These are phyloP conservation scores for Drosophila equinoxialis DNA, from an alignment of 1,140 invertebrate genomes.

Conservation along the genomic window DNA sequence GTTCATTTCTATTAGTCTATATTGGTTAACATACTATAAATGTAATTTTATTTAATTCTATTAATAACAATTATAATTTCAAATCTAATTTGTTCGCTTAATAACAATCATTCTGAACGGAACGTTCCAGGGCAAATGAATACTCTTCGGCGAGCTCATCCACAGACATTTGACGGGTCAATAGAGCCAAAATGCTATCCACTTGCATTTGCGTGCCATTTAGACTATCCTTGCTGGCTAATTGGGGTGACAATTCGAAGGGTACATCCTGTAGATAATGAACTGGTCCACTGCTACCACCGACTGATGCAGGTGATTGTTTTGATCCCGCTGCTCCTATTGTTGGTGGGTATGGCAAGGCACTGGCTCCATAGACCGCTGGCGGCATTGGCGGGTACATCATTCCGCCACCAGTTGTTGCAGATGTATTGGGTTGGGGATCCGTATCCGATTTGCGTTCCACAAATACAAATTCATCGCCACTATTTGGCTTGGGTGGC, in stretches of 20 bases:
- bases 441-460: slow-evolving; percentile 59
- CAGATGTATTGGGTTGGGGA: slow-evolving; percentile 13
- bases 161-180: slow-evolving; percentile 75
- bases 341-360: slow-evolving; percentile 62
- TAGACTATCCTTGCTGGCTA: slow-evolving; percentile 54
- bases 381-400: slow-evolving; percentile 75
- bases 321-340: not conserved
- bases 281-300: slow-evolving; percentile 32
- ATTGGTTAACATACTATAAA: slow-evolving; percentile 26
- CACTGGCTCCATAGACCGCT: slow-evolving; percentile 33
- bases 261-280: slow-evolving; percentile 78
- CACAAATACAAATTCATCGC: slow-evolving; percentile 78
- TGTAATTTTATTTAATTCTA: slow-evolving; percentile 6
- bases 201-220: slow-evolving; percentile 68
- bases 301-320: not conserved
- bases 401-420: slow-evolving; percentile 13
- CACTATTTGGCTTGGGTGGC: slow-evolving; percentile 31
- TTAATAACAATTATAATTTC: not conserved
- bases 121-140: slow-evolving; percentile 72
- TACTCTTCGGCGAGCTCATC: slow-evolving; percentile 69
- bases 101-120: slow-evolving; percentile 75
- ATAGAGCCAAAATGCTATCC: slow-evolving; percentile 69
- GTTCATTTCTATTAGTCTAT: not conserved
- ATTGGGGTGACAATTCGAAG: slow-evolving; percentile 70
- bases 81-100: slow-evolving; percentile 13